These are phyloP conservation scores for Centropristis striata DNA, from an alignment of 2,113 vertebrate species.

Conservation along the genomic window DNA sequence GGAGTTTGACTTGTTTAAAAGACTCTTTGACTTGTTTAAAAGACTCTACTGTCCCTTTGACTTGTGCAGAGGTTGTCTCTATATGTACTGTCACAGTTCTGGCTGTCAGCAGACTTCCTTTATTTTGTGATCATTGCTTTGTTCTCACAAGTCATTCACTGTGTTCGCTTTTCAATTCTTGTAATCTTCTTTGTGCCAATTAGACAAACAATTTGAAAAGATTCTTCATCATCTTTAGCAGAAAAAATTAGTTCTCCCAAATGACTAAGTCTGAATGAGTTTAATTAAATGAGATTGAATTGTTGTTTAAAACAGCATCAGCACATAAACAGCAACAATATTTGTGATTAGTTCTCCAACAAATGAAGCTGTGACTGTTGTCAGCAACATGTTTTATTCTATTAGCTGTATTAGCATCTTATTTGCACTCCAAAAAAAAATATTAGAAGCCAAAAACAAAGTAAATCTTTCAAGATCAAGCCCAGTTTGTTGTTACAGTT, in stretches of 20 bases:
- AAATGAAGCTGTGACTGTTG: neutral
- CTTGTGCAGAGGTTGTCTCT: no score
- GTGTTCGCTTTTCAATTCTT: neutral
- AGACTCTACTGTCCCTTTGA: no score
- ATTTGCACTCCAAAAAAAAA: neutral
- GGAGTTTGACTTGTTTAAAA: no score
- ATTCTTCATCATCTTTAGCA: neutral
- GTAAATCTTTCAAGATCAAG: neutral
- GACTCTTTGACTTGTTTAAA: no score
- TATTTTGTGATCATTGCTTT: neutral
- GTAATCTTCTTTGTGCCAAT: neutral
- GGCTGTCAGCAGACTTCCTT: neutral
- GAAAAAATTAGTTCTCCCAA: neutral
- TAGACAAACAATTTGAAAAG: neutral
- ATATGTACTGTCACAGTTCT: neutral
- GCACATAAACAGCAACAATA: neutral
- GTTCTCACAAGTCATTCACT: neutral
- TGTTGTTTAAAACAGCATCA: slow-evolving; percentile 6
- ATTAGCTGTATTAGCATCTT: neutral
- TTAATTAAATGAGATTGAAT: slow-evolving; percentile 34
- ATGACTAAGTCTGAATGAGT: slow-evolving; percentile 9
- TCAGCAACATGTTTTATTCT: neutral
- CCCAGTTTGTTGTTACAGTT: neutral
- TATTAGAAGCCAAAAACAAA: neutral
- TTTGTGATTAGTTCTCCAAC: neutral